These are phyloP conservation scores for Rhagonycha fulva DNA, from an alignment of 2,888 invertebrate species.

Conservation along the genomic window DNA sequence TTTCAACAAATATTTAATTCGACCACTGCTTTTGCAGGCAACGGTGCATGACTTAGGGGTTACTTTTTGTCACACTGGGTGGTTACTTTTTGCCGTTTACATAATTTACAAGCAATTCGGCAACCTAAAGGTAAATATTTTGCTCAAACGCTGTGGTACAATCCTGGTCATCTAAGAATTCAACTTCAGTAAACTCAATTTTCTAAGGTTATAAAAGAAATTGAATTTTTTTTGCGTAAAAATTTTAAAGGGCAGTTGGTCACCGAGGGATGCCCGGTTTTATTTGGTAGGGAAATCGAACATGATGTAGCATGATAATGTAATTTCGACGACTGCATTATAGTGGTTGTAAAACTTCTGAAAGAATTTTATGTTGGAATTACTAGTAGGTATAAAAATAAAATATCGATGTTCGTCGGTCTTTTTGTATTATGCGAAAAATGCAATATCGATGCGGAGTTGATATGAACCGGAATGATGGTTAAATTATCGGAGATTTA, in stretches of 20 bases:
- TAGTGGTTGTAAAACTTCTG: not conserved
- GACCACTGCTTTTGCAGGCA: slow-evolving; percentile 11
- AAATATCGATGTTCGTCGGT: not conserved
- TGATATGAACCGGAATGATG: not conserved
- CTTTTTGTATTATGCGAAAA: not conserved
- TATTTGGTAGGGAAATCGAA: not conserved
- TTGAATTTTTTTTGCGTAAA: not conserved
- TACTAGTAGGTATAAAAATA: not conserved
- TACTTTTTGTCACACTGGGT: slow-evolving; percentile 7
- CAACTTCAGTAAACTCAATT: not conserved
- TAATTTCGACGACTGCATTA: not conserved
- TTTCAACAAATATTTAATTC: slow-evolving; percentile 17
- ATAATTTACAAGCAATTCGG: not conserved
- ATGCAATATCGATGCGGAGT: not conserved
- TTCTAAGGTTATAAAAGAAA: not conserved
- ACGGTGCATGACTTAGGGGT: slow-evolving; percentile 19
- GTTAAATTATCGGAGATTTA: not conserved
- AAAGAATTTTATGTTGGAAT: not conserved
- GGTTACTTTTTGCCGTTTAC: not conserved
- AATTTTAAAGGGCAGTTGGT: not conserved
- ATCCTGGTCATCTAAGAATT: not conserved
- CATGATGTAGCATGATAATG: not conserved
- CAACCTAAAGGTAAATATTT: not conserved
- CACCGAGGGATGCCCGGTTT: not conserved
- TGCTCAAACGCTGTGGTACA: not conserved